A percentile compares a stretch with the other conserved stretches of the same genome.
Conservation (phyloP, 2,113 vertebrate genomes). For the Platysternon megacephalum region DNA sequence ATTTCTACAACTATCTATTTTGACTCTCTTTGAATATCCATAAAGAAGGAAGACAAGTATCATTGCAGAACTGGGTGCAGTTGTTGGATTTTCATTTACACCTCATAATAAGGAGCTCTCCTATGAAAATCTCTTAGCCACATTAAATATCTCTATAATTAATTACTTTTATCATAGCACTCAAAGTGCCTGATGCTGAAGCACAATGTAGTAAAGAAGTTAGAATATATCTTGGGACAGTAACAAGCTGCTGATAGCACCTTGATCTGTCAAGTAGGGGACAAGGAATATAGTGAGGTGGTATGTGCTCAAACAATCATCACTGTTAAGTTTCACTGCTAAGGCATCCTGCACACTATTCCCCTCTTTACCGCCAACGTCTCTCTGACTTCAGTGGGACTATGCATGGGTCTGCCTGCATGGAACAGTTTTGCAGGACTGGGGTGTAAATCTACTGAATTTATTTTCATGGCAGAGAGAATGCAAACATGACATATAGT, state of each 20-base stretch:
- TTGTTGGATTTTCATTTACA: slow-evolving; percentile 56
- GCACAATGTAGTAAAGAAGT: rapidly evolving
- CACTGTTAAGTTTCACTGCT: not conserved
- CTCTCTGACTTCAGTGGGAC: not conserved
- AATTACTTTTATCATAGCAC: slow-evolving; percentile 36
- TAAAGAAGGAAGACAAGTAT: not conserved
- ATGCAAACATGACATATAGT: not conserved
- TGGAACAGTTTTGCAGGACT: not conserved
- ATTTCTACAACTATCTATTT: slow-evolving; percentile 13
- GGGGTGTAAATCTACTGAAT: not conserved
- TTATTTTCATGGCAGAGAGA: not conserved
- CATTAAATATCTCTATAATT: slow-evolving; percentile 37
- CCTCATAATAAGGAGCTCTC: slow-evolving; percentile 9
- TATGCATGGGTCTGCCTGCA: not conserved
- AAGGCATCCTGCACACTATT: not conserved
- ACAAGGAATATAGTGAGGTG: not conserved
- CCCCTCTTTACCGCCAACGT: not conserved
- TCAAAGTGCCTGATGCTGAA: not conserved
- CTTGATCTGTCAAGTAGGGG: not conserved
- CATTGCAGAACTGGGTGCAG: slow-evolving; percentile 26
- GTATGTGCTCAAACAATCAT: rapidly evolving
- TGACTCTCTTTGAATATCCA: not conserved
- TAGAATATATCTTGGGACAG: slow-evolving; percentile 6
- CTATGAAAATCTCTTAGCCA: slow-evolving; percentile 9
- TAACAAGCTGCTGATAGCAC: not conserved